Conservation (phyloP, 2,888 invertebrate species). For the Taphrorychus bicolor region DNA sequence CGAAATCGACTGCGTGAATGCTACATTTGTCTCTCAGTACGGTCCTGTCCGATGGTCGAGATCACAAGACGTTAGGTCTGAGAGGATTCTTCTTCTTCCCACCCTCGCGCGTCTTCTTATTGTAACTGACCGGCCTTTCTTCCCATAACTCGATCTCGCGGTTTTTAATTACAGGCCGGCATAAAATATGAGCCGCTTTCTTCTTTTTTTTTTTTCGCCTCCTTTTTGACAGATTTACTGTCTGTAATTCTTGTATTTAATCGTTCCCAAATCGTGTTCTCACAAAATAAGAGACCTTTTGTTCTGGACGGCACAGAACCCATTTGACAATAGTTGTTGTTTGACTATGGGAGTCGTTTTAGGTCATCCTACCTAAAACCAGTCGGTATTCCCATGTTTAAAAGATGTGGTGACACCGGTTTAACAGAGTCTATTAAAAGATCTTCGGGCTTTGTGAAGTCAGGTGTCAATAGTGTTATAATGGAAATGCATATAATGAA, state of each 20-base stretch:
- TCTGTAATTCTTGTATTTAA: conserved; percentile 15
- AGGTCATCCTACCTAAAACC: conserved; percentile 21
- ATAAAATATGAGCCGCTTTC: conserved; percentile 21
- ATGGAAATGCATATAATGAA: too few relatives aligned
- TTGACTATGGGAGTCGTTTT: conserved; percentile 24
- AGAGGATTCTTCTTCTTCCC: conserved; percentile 18
- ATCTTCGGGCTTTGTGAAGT: too few relatives aligned
- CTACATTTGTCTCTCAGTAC: too few relatives aligned
- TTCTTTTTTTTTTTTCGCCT: conserved; percentile 5
- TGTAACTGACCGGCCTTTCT: conserved; percentile 26
- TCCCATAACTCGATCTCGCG: conserved; percentile 25
- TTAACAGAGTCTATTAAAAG: conserved; percentile 11
- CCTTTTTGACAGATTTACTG: conserved; percentile 29
- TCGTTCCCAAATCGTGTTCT: background rate
- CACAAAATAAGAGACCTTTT: background rate
- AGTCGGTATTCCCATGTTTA: conserved; percentile 21
- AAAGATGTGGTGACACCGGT: conserved; percentile 24
- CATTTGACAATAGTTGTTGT: conserved; percentile 5
- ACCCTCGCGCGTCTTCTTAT: conserved; percentile 15
- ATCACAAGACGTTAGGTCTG: conserved; percentile 22
- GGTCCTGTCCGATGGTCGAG: conserved; percentile 5
- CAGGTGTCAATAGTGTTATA: too few relatives aligned
- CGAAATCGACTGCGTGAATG: too few relatives aligned
- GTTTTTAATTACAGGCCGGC: conserved; percentile 24
- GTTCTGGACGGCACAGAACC: background rate